phyloP scores from a whole-genome alignment of 1,140 invertebrate species.

The Augochlora pura region DNA sequence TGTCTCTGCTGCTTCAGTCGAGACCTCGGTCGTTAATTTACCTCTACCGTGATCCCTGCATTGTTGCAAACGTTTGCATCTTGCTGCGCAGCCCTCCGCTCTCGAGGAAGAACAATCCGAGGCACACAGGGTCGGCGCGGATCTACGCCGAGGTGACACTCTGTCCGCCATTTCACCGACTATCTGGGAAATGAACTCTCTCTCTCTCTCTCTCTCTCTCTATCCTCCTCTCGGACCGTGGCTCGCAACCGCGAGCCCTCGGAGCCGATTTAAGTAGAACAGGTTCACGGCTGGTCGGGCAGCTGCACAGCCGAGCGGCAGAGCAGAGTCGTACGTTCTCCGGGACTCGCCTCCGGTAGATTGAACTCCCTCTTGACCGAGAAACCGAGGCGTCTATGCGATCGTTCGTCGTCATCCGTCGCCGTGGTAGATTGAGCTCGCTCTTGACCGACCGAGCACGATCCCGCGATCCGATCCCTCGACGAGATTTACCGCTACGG shows the following conservation, averaged over 20 bases:
- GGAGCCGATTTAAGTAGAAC: neutral
- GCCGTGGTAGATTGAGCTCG: neutral
- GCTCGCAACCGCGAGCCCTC: neutral
- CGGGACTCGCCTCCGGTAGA: neutral
- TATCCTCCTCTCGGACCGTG: too few species aligned
- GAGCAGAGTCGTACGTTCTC: neutral
- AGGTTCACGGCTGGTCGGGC: neutral
- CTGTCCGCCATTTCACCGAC: too few species aligned
- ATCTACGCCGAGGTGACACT: too few species aligned
- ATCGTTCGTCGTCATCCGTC: neutral
- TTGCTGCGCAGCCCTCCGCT: too few species aligned
- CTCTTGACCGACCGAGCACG: neutral
- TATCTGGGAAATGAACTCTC: too few species aligned
- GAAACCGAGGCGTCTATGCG: neutral
- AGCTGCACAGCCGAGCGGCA: too few species aligned
- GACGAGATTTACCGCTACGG: neutral
- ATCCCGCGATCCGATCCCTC: neutral
- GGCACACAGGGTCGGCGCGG: too few species aligned
- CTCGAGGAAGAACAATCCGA: too few species aligned
- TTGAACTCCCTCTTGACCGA: neutral
- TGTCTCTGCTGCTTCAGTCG: too few species aligned
- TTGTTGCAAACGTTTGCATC: conserved; percentile 24
- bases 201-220: too few species aligned
- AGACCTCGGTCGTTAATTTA: too few species aligned
- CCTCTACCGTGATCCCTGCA: neutral